Base-by-base conservation (phyloP, 2,888 invertebrate species). In the Laothoe populi region DNA sequence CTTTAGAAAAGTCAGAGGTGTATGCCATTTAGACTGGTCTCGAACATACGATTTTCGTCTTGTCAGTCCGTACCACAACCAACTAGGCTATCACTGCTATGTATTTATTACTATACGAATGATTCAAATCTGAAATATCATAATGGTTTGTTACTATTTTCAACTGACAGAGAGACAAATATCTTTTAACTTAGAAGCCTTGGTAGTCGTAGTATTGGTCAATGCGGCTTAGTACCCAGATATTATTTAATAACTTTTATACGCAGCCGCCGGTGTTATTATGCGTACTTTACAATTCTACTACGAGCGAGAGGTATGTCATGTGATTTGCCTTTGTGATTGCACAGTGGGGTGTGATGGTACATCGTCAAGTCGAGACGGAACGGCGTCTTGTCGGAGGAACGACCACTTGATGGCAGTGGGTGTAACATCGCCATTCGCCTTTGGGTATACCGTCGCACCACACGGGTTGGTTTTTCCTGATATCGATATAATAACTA, bases 351-450 rank as follows among this genome's bases (percentile, higher is more conserved):
- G 73, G 80, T 82, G 75, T 79, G 74, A 76, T 72, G 72, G 71
- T 74, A 75, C 71, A 68, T 73, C 68, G 65, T 10, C 13, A 68
- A 70, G 79, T 75, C 86, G 83, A 88, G 90, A 90, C 90, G 70
- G 64, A 65, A 66, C 68, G 90, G 84, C 90, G 89, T 82, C 90
- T 59, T 46, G 64, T 45, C 70, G 82, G 84, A 83, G 85, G 83
- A 87, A 87, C 81, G 87, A 84, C 86, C 87, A 88, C 79, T 79
- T 81, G 83, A 79, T 78, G 67, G 75, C 67, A 71, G 70, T n/a
- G 11, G 67, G 66, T 24, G 26, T 62, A 66, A 65, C 68, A 66
- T 74, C 74, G 73, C 71, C 57, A 60, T 42, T 74, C 74, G 73
- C 71, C 57, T 60, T 42, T 65, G 59, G 61, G 62, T 53, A 49